Conservation (phyloP, 2,113 vertebrate genomes). For the Oxyura jamaicensis region DNA sequence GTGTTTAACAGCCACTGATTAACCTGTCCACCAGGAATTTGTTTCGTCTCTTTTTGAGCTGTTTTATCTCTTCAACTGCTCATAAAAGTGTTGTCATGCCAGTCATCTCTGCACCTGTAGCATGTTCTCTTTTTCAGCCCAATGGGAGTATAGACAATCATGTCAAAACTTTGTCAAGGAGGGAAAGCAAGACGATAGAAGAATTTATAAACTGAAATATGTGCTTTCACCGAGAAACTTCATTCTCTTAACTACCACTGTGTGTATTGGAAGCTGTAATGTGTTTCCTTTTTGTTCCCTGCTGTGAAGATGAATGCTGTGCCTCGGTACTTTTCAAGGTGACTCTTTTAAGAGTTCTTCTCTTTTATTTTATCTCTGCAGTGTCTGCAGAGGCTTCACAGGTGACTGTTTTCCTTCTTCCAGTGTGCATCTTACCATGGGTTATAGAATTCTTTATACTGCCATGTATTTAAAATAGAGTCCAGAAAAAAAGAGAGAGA, state of each 20-base stretch:
- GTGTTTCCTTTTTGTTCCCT: not conserved
- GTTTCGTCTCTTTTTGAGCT: conserved; percentile 25
- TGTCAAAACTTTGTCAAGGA: conserved; percentile 18
- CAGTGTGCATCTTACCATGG: not conserved
- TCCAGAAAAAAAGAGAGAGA: not conserved
- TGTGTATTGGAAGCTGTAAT: not conserved
- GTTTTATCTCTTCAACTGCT: not conserved
- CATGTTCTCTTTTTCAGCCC: not conserved
- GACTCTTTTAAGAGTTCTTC: conserved; percentile 13
- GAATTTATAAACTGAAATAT: not conserved
- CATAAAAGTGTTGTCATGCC: not conserved
- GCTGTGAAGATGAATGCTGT: not conserved
- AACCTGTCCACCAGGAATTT: not conserved
- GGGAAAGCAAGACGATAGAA: not conserved
- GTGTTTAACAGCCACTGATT: not conserved
- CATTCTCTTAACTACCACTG: not conserved
- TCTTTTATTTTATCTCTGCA: conserved; percentile 8
- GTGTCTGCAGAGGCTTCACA: not conserved
- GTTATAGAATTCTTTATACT: not conserved
- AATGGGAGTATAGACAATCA: not conserved
- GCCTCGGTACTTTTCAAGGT: conserved; percentile 45
- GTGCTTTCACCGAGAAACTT: conserved; percentile 12
- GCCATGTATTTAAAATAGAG: not conserved
- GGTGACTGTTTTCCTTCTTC: not conserved
- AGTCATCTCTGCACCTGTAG: not conserved